A percentile compares a stretch with the other conserved stretches of the same genome.
phyloP scores from a whole-genome alignment of 2,797 vertebrate genomes.

The Danio choprae region DNA sequence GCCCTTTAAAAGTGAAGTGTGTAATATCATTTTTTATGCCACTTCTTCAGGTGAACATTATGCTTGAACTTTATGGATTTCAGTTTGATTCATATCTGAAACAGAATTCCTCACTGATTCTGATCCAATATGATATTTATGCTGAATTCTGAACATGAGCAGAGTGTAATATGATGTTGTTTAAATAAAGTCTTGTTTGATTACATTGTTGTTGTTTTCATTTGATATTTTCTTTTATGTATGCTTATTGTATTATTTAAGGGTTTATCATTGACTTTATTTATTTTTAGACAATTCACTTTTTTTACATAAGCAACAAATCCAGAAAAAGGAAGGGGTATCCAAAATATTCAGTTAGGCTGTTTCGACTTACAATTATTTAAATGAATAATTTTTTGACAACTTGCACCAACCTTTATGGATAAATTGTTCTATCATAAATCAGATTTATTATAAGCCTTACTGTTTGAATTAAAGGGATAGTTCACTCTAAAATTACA shows the following conservation, averaged over 20 bases:
- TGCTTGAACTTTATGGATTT: neutral
- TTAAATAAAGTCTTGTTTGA: conserved; percentile 23
- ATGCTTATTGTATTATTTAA: neutral
- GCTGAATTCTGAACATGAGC: neutral
- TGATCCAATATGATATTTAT: neutral
- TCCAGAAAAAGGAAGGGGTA: neutral
- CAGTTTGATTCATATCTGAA: neutral
- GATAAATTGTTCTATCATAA: no score
- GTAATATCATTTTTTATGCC: neutral
- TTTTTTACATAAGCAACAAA: no score
- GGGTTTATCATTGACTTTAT: neutral
- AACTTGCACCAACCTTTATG: no score
- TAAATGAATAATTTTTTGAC: no score
- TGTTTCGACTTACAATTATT: no score
- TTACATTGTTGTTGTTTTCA: neutral
- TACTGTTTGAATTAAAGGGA: no score
- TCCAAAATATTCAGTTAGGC: neutral
- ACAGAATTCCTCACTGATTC: neutral
- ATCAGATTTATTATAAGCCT: no score
- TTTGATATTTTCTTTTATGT: neutral
- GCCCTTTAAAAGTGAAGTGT: neutral
- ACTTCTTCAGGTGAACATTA: conserved; percentile 16
- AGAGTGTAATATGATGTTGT: neutral
- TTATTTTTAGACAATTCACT: neutral
- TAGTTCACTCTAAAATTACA: no score